These are phyloP conservation scores for Drosophila lini DNA, from an alignment of 1,140 invertebrate genomes.

Conservation along the genomic window DNA sequence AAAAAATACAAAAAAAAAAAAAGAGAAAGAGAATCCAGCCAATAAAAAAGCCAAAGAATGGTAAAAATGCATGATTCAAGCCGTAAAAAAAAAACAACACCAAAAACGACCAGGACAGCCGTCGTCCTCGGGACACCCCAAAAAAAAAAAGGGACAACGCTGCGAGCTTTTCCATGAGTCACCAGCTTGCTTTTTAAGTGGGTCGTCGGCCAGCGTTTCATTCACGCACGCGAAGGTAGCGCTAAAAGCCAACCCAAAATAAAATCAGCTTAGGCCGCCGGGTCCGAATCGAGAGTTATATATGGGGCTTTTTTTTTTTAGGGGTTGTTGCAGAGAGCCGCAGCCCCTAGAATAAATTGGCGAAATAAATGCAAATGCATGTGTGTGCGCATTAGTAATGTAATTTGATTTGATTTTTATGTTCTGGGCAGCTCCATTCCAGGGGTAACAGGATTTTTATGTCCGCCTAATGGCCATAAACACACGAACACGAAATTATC, in stretches of 20 bases:
- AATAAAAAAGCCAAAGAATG: slow-evolving; percentile 74
- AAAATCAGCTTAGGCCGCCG: slow-evolving; percentile 37
- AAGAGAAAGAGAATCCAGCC: slow-evolving; percentile 33
- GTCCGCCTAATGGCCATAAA: slow-evolving; percentile 68
- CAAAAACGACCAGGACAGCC: slow-evolving; percentile 30
- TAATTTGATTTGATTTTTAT: slow-evolving; percentile 82
- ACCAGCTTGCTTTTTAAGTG: slow-evolving; percentile 35
- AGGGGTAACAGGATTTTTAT: slow-evolving; percentile 37
- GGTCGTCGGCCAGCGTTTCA: too few species aligned
- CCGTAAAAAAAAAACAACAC: slow-evolving; percentile 52
- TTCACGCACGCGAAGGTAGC: slow-evolving; percentile 62
- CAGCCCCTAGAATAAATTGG: slow-evolving; percentile 56
- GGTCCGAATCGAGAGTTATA: slow-evolving; percentile 47
- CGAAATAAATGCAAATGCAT: slow-evolving; percentile 73
- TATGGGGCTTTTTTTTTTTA: slow-evolving; percentile 30
- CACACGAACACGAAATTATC: slow-evolving; percentile 63
- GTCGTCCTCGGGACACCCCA: slow-evolving; percentile 14
- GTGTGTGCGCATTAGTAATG: slow-evolving; percentile 70
- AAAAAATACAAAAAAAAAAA: background rate
- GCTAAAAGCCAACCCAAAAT: slow-evolving; percentile 25
- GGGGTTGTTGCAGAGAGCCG: background rate
- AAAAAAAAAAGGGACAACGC: slow-evolving; percentile 26
- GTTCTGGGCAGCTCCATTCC: slow-evolving; percentile 15
- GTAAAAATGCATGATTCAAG: slow-evolving; percentile 78
- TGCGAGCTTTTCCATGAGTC: slow-evolving; percentile 49